These are phyloP conservation scores for Caenorhabditis japonica DNA, from an alignment of 2,888 invertebrate species.

Conservation along the genomic window DNA sequence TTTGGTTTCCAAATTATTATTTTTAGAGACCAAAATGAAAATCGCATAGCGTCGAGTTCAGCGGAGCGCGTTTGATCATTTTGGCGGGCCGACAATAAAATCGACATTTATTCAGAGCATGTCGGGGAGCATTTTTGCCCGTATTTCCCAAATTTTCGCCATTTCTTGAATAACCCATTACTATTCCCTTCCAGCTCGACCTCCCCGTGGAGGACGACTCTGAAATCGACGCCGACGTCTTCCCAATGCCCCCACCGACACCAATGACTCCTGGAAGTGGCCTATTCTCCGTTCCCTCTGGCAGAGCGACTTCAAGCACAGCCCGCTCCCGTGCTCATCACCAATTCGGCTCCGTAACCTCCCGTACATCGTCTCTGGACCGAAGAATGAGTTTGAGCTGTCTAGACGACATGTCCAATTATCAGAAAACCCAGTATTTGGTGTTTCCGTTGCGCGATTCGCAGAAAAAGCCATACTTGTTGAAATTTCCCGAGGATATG, in stretches of 20 bases:
- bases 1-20: too few species aligned
- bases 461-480: conserved; percentile 62
- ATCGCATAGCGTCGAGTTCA: too few species aligned
- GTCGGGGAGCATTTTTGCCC: too few species aligned
- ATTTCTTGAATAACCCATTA: background rate
- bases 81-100: too few species aligned
- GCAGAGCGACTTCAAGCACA: background rate
- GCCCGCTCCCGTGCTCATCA: conserved; percentile 15
- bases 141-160: too few species aligned
- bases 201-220: conserved; percentile 24
- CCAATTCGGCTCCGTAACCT: conserved; percentile 29
- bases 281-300: conserved; percentile 16
- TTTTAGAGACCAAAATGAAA: too few species aligned
- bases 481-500: conserved; percentile 68
- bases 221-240: conserved; percentile 31
- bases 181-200: conserved; percentile 35
- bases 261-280: conserved; percentile 30
- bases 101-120: too few species aligned
- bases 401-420: conserved; percentile 64
- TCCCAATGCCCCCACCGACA: conserved; percentile 28
- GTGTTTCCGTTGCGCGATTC: conserved; percentile 65
- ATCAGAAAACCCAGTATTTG: conserved; percentile 67
- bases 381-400: conserved; percentile 61
- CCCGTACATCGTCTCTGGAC: conserved; percentile 50
- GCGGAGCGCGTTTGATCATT: too few species aligned